A percentile compares a stretch with the other conserved stretches of the same genome.
Conservation (phyloP, 1,140 invertebrate species). For the Apis dorsata region DNA sequence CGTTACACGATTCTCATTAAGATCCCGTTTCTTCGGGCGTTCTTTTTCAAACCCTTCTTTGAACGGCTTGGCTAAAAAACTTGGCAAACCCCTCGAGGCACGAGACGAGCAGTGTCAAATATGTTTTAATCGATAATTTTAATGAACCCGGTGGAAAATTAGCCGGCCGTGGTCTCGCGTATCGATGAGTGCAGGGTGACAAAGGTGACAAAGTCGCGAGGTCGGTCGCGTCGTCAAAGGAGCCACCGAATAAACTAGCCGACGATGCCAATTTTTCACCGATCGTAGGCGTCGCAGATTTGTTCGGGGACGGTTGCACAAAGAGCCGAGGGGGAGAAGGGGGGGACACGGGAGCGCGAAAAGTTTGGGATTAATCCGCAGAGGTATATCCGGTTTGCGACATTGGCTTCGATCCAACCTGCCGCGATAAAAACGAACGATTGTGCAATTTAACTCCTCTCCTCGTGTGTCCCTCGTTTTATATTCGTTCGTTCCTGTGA, state of each 20-base stretch:
- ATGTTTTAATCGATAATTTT: not conserved
- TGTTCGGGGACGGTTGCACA: not conserved
- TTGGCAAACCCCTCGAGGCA: not conserved
- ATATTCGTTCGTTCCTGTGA: constrained; percentile 2
- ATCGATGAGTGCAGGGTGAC: no score
- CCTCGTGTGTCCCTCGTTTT: not conserved
- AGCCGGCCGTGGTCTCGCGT: not conserved
- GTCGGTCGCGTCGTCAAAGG: not conserved
- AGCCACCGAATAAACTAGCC: not conserved
- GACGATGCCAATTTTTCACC: constrained; percentile 24
- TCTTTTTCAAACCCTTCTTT: no score
- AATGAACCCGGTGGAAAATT: not conserved
- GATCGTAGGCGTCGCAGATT: not conserved
- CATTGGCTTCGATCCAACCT: constrained; percentile 40
- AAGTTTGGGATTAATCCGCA: constrained; percentile 21
- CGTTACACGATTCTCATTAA: not conserved
- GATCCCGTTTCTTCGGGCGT: not conserved
- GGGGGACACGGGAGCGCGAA: not conserved
- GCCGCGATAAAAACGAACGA: constrained; percentile 23
- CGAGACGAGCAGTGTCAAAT: not conserved
- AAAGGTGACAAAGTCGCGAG: not conserved
- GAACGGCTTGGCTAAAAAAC: not conserved
- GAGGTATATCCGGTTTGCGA: constrained; percentile 30
- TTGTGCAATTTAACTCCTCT: not conserved
- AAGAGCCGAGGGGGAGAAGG: not conserved